phyloP scores from a whole-genome alignment of 2,797 vertebrate genomes.

The Halcyon chelicuti region DNA sequence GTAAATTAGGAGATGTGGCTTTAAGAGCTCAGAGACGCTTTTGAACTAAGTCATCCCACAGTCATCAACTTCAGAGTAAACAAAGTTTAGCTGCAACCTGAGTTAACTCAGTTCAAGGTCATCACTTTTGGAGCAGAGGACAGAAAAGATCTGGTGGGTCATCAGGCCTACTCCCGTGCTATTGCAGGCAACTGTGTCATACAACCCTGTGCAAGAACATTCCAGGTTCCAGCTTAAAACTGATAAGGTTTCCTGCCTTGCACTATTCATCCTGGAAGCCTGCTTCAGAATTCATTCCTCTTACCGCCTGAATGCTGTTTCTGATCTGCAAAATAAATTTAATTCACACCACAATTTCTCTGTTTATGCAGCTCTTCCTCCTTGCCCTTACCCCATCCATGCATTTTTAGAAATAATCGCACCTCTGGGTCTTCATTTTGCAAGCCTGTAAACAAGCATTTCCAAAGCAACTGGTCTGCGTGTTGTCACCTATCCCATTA shows the following conservation, averaged over 20 bases:
- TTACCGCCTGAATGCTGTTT: not conserved
- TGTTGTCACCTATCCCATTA: not conserved
- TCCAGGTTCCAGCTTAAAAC: conserved; percentile 17
- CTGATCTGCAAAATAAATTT: not conserved
- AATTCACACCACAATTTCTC: not conserved
- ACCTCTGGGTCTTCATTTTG: not conserved
- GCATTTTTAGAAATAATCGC: not conserved
- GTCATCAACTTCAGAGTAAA: conserved; percentile 10
- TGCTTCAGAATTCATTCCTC: not conserved
- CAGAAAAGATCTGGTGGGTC: conserved; percentile 21
- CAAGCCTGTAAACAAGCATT: not conserved
- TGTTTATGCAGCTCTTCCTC: not conserved
- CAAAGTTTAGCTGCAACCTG: conserved; percentile 29
- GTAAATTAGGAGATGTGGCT: not conserved
- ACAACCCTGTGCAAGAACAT: not conserved
- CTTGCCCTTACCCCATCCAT: not conserved
- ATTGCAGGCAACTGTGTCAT: conserved; percentile 38
- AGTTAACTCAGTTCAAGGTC: conserved; percentile 54
- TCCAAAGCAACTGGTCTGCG: not conserved
- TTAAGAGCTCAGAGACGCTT: conserved; percentile 38
- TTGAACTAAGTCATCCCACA: conserved; percentile 29
- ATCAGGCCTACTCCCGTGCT: conserved; percentile 35
- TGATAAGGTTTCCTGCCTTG: not conserved
- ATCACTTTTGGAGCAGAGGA: not conserved
- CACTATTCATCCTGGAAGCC: not conserved